A percentile compares a stretch with the other conserved stretches of the same genome.
Evolutionary conservation across 2,888 invertebrate species (phyloP).

Genomic region (Tetanocera ferruginea): DNA sequence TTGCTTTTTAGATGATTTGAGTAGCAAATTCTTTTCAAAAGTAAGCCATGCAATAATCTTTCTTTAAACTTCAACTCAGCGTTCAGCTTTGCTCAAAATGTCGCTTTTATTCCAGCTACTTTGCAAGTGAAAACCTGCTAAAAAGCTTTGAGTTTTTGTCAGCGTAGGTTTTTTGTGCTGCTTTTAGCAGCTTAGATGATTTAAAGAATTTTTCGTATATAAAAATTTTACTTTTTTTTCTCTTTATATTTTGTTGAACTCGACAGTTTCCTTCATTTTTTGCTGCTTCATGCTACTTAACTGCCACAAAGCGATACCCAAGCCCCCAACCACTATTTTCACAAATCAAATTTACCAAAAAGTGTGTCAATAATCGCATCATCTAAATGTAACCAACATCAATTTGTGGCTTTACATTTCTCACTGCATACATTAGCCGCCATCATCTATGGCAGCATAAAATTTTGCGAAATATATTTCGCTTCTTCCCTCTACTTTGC

Average conservation of each 20-base stretch:
- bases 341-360: background rate
- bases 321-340: background rate
- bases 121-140: background rate
- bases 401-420: constrained; percentile 6
- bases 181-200: background rate
- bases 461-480: background rate
- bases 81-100: too few relatives aligned
- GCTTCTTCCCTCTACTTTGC: background rate
- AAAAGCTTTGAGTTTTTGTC: background rate
- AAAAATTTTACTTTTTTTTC: too few relatives aligned
- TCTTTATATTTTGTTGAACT: too few relatives aligned
- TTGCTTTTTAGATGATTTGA: too few relatives aligned
- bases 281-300: too few relatives aligned
- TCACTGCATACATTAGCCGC: constrained; percentile 16
- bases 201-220: too few relatives aligned
- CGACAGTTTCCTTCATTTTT: too few relatives aligned
- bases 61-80: too few relatives aligned
- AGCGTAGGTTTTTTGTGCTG: background rate
- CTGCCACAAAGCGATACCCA: background rate
- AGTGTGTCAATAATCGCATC: constrained; percentile 28
- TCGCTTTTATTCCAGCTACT: too few relatives aligned
- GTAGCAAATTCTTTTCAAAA: too few relatives aligned
- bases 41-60: too few relatives aligned
- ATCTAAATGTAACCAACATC: constrained; percentile 18
- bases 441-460: constrained; percentile 1